These are phyloP conservation scores for Epizoanthus rinbou DNA, from an alignment of 92 coral and sea anemone genomes.

Conservation along the genomic window DNA sequence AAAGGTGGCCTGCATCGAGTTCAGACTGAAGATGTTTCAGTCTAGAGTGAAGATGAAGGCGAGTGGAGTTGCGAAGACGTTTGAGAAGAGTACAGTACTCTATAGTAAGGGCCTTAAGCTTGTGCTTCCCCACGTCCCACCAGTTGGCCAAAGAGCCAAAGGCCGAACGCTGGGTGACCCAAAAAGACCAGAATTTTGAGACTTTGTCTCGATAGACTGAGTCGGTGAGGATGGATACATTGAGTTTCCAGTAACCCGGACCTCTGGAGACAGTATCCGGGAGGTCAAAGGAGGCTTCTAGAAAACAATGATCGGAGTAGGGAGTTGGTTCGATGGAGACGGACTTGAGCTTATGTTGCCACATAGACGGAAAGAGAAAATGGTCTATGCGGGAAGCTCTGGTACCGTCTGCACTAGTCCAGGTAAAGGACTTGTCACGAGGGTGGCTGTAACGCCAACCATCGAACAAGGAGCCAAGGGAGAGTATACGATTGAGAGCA, in stretches of 20 bases:
- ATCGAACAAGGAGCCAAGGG: neutral
- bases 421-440: neutral
- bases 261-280: constrained; percentile 3
- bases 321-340: constrained; percentile 1
- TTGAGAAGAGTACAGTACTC: neutral
- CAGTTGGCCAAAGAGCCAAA: constrained; percentile 15
- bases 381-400: constrained; percentile 37
- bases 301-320: constrained; percentile 24
- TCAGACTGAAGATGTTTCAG: neutral
- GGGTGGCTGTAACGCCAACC: constrained; percentile 29
- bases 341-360: neutral
- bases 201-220: neutral
- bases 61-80: neutral
- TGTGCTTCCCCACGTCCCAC: constrained; percentile 40
- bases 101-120: neutral
- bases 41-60: neutral
- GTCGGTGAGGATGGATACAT: constrained; percentile 9
- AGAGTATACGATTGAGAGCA: neutral
- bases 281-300: neutral
- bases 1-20: constrained; percentile 12
- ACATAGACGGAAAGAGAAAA: constrained; percentile 9
- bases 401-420: constrained; percentile 12
- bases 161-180: constrained; percentile 3
- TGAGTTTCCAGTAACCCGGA: constrained; percentile 24
- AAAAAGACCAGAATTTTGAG: constrained; percentile 15